Percentiles rank a stretch among this genome's conserved stretches.
Conservation (phyloP, 2,113 vertebrate genomes). For the Myiopsitta monachus region DNA sequence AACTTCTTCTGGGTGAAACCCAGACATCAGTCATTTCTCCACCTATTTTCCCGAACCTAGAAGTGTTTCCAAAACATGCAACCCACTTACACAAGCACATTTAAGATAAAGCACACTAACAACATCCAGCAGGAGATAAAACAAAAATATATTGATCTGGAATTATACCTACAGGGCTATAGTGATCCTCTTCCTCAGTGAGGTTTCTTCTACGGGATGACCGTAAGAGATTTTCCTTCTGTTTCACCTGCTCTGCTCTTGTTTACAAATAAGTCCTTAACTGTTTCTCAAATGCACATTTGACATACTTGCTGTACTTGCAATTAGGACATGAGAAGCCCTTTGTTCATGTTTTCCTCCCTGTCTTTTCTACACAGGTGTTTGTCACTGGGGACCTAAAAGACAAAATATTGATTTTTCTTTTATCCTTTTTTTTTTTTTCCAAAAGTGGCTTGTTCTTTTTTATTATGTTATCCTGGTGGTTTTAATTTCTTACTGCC, state of each 20-base stretch:
- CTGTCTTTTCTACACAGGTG: conserved; percentile 44
- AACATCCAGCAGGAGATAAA: background rate
- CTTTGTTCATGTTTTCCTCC: conserved; percentile 16
- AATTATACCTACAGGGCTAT: background rate
- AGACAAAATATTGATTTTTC: conserved; percentile 63
- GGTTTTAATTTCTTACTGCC: conserved; percentile 62
- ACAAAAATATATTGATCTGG: background rate
- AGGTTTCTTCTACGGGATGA: conserved; percentile 23
- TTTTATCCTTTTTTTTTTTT: background rate
- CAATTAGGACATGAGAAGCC: conserved; percentile 54
- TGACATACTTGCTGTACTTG: conserved; percentile 56
- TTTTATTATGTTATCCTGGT: conserved; percentile 50
- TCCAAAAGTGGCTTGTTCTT: conserved; percentile 12
- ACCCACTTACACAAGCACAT: background rate
- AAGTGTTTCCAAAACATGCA: background rate
- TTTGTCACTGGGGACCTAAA: conserved; percentile 42
- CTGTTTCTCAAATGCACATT: conserved; percentile 35
- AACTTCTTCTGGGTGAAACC: background rate
- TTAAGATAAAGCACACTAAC: background rate
- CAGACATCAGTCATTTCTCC: background rate
- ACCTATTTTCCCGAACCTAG: background rate
- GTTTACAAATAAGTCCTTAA: background rate
- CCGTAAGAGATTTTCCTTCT: conserved; percentile 33
- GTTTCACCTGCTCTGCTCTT: conserved; percentile 26
- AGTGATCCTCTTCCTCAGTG: background rate